Evolutionary conservation across 2,888 invertebrate species (phyloP), one percentile per base, ranked within the genome.

Genomic region (Colletes collaris): DNA sequence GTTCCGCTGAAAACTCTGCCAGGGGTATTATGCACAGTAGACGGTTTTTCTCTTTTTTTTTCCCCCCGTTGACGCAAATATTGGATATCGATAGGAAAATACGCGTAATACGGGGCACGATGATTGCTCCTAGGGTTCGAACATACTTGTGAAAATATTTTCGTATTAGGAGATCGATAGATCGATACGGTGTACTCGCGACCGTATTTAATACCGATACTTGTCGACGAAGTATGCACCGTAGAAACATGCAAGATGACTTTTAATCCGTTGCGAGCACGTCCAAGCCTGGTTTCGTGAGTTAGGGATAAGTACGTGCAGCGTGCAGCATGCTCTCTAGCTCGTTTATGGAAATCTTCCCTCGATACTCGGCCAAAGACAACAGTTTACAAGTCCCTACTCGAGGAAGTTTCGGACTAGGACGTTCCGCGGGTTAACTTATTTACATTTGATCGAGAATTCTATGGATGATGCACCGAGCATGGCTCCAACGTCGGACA

Each of bases 131-230:
- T 4, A 40, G 40, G 40, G 6, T 40, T 40, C 4, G 4, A 10
- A n/a, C 10, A 8, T 13, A n/a, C 16, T 52, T 53, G 19, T 40
- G 16, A 58, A 37, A 62, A 67, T 52, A 50, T 72, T 76, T 72
- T 66, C 63, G 27, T 46, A 63, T 73, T 67, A 52, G 46, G 13
- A 58, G 46, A 60, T 72, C 72, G 55, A 76, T 73, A 58, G 10
- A 5, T 52, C 52, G 66, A 68, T 52, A 64, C 13, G 49, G 6
- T 1, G 19, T n/a, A 10, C 5, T 37, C 11, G 46, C 44, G 10
- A 35, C 52, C 7, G 52, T 10, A 46, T 65, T 71, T 59, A 71
- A 70, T 52, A 49, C 13, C 19, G n/a, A 7, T 10, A 16, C 13
- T 13, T 55, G 40, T 35, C 16, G 37, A n/a, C 37, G 13, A n/a